Evolutionary conservation across 2,888 invertebrate species (phyloP).

Genomic region (Agonopterix heracliana): DNA sequence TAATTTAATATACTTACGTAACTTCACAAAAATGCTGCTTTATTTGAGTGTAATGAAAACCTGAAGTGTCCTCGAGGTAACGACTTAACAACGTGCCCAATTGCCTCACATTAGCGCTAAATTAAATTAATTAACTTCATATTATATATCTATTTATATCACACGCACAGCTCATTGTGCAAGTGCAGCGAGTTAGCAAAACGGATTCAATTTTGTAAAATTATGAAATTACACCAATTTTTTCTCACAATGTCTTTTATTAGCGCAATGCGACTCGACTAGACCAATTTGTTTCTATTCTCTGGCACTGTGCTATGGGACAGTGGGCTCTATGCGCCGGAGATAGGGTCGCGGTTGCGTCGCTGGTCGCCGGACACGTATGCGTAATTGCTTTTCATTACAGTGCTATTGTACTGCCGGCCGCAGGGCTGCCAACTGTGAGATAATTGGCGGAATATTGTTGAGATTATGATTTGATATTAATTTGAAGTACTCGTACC

Average conservation of each 20-base stretch:
- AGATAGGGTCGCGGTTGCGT: constrained; percentile 26
- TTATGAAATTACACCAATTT: constrained; percentile 72
- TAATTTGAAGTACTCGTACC: too few species aligned
- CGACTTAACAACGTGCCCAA: too few species aligned
- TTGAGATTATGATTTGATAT: too few species aligned
- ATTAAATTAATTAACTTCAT: too few species aligned
- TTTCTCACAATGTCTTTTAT: constrained; percentile 69
- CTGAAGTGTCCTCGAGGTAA: too few species aligned
- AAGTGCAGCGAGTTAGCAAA: too few species aligned
- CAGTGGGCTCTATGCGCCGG: neutral
- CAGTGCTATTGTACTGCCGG: constrained; percentile 56
- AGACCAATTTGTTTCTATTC: constrained; percentile 70
- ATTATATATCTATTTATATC: too few species aligned
- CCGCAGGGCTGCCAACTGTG: constrained; percentile 17
- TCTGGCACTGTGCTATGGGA: constrained; percentile 25
- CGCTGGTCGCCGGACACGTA: constrained; percentile 47
- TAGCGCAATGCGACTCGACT: constrained; percentile 51
- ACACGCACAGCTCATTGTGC: too few species aligned
- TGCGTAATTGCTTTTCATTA: constrained; percentile 75
- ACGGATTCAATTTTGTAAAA: constrained; percentile 19
- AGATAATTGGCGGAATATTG: neutral
- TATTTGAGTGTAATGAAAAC: too few species aligned
- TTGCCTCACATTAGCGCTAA: too few species aligned
- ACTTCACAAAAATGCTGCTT: too few species aligned
- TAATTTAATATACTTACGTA: too few species aligned